Percentiles rank a stretch among this genome's conserved stretches.
phyloP scores from a whole-genome alignment of 2,888 invertebrate species.

The Pecten maximus region DNA sequence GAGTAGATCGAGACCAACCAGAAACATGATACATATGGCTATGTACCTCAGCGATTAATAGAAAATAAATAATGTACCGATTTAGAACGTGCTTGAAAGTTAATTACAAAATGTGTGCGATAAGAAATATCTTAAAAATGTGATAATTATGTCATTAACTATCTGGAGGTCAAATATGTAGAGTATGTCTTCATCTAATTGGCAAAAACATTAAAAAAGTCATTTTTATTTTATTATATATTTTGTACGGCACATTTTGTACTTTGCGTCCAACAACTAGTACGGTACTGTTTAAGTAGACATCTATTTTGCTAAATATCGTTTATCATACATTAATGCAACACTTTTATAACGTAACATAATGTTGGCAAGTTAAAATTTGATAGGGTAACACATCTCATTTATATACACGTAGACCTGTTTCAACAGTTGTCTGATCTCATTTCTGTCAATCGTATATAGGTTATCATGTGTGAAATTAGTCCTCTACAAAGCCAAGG shows the following conservation, averaged over 20 bases:
- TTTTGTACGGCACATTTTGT: neutral
- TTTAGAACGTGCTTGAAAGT: neutral
- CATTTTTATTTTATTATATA: too few relatives aligned
- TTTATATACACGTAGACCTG: neutral
- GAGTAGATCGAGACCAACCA: neutral
- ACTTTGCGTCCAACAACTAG: too few relatives aligned
- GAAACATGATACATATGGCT: neutral
- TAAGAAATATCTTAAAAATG: neutral
- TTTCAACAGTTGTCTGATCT: neutral
- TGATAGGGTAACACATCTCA: neutral
- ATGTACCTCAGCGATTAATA: neutral
- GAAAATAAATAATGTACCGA: neutral
- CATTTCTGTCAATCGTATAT: neutral
- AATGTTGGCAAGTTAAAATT: neutral
- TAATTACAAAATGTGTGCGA: neutral
- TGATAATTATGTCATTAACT: neutral
- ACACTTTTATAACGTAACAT: neutral
- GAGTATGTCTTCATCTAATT: neutral
- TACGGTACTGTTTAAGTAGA: too few relatives aligned
- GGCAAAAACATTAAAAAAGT: neutral
- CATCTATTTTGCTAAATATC: neutral
- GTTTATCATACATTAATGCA: neutral
- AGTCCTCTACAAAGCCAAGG: neutral
- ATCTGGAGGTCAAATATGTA: neutral
- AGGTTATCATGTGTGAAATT: slow-evolving; percentile 23